Conservation (phyloP, 2,113 vertebrate species). For the Myiagra hebetior region DNA sequence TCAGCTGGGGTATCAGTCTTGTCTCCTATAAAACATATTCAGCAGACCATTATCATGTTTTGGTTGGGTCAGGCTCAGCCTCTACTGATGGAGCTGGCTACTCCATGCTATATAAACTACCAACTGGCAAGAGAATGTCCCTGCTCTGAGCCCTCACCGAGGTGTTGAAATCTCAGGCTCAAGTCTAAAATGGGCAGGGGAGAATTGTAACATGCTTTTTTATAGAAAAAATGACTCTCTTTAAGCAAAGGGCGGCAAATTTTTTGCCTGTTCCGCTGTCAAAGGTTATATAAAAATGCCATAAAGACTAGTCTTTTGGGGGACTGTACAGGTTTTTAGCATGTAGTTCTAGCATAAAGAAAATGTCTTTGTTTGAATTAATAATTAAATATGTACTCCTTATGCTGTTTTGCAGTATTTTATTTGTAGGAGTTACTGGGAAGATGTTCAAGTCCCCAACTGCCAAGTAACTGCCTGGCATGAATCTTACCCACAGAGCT, state of each 20-base stretch:
- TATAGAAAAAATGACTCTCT: not conserved
- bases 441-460: not conserved
- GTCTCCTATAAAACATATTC: not conserved
- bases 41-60: not conserved
- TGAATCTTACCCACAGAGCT: not conserved
- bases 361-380: not conserved
- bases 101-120: not conserved
- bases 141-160: not conserved
- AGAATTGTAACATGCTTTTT: not conserved
- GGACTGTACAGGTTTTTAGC: not conserved
- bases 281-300: not conserved
- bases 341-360: not conserved
- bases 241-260: not conserved
- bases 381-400: not conserved
- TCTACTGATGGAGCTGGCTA: not conserved
- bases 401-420: not conserved
- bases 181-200: not conserved
- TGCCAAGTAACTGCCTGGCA: not conserved
- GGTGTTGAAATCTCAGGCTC: not conserved
- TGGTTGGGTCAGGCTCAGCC: not conserved
- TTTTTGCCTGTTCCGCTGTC: not conserved
- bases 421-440: not conserved
- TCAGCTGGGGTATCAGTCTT: not conserved
- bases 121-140: not conserved
- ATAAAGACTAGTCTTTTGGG: not conserved